phyloP scores from a whole-genome alignment of 2,797 vertebrate species.

The Parambassis ranga region DNA sequence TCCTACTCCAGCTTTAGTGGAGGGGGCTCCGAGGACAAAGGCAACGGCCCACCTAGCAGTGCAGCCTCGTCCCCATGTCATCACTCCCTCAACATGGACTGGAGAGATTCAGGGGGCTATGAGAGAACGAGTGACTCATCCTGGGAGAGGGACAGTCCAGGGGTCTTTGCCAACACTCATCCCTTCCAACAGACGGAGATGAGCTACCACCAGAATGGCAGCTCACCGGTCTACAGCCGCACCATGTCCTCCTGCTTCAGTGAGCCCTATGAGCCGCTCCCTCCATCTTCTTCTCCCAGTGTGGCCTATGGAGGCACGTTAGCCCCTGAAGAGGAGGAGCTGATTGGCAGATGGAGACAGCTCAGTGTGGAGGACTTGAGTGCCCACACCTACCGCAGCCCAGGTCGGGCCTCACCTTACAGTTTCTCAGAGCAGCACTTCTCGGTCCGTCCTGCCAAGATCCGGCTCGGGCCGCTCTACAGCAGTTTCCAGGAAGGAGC shows the following conservation, averaged over 20 bases:
- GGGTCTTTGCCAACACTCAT: conserved; percentile 83
- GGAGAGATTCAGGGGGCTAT: conserved; percentile 89
- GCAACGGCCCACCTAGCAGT: conserved; percentile 83
- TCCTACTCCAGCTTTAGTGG: conserved; percentile 97
- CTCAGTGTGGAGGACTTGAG: conserved; percentile 92
- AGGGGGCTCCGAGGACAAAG: conserved; percentile 92
- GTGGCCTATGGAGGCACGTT: conserved; percentile 87
- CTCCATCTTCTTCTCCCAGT: conserved; percentile 86
- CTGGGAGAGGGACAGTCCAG: conserved; percentile 87
- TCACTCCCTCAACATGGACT: conserved; percentile 90
- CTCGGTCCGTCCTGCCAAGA: conserved; percentile 85
- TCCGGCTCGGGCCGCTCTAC: conserved; percentile 89
- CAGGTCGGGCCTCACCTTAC: conserved; percentile 87
- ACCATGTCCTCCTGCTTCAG: conserved; percentile 92
- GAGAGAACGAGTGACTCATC: conserved; percentile 88
- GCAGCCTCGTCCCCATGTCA: conserved; percentile 91
- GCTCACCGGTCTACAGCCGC: conserved; percentile 87
- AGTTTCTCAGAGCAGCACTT: conserved; percentile 94
- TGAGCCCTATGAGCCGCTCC: conserved; percentile 86
- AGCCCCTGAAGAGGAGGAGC: conserved; percentile 84
- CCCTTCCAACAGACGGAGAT: conserved; percentile 85
- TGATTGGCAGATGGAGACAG: conserved; percentile 90
- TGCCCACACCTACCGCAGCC: conserved; percentile 85
- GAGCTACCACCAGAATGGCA: conserved; percentile 80
- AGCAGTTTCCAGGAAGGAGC: conserved; percentile 95